Percentiles rank a stretch among this genome's conserved stretches.
Evolutionary conservation across 1,140 invertebrate genomes (phyloP).

Genomic region (Pristionchus pacificus): DNA sequence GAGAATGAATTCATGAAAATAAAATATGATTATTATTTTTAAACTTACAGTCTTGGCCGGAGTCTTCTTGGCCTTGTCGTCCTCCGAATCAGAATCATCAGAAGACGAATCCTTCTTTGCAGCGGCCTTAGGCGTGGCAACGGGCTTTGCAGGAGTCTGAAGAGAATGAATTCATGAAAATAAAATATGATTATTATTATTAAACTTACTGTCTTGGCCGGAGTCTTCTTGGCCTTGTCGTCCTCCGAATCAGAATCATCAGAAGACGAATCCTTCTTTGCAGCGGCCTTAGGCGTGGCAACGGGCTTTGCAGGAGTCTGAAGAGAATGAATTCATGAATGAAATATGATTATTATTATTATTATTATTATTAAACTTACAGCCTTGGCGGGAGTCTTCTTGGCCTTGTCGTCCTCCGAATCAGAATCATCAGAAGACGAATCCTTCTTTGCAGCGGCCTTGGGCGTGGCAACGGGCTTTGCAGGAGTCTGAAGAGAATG

Average conservation of each 20-base stretch:
- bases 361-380: constrained; percentile 8
- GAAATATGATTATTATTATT: too few relatives aligned
- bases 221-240: constrained; percentile 24
- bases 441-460: constrained; percentile 31
- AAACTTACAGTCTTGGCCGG: constrained; percentile 15
- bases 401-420: constrained; percentile 18
- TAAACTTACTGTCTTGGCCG: background rate
- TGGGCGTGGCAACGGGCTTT: constrained; percentile 9
- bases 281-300: constrained; percentile 14
- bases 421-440: constrained; percentile 16
- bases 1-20: too few relatives aligned
- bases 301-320: constrained; percentile 19
- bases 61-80: constrained; percentile 27
- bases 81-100: constrained; percentile 21
- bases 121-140: constrained; percentile 11
- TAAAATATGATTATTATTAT: background rate
- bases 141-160: constrained; percentile 23
- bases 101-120: constrained; percentile 29
- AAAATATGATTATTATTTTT: too few relatives aligned
- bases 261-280: constrained; percentile 24
- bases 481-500: constrained; percentile 6
- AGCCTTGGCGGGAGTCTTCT: constrained; percentile 24
- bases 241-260: constrained; percentile 25
- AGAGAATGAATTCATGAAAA: background rate
- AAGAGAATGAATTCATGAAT: background rate